Evolutionary conservation across 2,888 invertebrate species (phyloP).

Genomic region (Mellilla xanthometata): DNA sequence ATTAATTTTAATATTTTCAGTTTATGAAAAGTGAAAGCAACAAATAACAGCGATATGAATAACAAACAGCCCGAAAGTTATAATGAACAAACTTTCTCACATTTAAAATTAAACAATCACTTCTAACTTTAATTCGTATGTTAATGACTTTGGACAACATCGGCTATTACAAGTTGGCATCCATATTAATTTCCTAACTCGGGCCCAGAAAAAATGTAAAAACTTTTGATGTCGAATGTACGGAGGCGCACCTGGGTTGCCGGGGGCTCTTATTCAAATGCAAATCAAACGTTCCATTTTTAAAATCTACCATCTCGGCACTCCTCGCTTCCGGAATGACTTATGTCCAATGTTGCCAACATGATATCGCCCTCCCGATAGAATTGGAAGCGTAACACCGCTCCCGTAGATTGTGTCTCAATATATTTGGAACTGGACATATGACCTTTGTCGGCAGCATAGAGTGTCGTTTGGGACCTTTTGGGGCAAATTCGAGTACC

Average conservation of each 20-base stretch:
- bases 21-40: too few relatives aligned
- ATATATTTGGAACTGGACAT: slow-evolving; percentile 31
- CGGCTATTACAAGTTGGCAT: slow-evolving; percentile 63
- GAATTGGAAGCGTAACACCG: slow-evolving; percentile 39
- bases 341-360: slow-evolving; percentile 72
- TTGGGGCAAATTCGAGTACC: slow-evolving; percentile 78
- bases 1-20: too few relatives aligned
- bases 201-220: slow-evolving; percentile 38
- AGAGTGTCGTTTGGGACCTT: slow-evolving; percentile 77
- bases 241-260: slow-evolving; percentile 78
- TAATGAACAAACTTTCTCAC: neutral
- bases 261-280: slow-evolving; percentile 82
- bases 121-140: slow-evolving; percentile 45
- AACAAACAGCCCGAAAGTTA: neutral
- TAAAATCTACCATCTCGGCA: slow-evolving; percentile 81
- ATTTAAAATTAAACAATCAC: slow-evolving; percentile 21
- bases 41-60: too few relatives aligned
- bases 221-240: slow-evolving; percentile 68
- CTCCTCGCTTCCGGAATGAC: slow-evolving; percentile 78
- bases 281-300: slow-evolving; percentile 84
- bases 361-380: slow-evolving; percentile 34
- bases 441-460: slow-evolving; percentile 38
- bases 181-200: slow-evolving; percentile 60
- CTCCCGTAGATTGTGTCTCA: slow-evolving; percentile 31
- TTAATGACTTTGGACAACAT: slow-evolving; percentile 47